A percentile compares a stretch with the other conserved stretches of the same genome.
Evolutionary conservation across 1,140 invertebrate species (phyloP).

Genomic region (Solenopsis fugax): DNA sequence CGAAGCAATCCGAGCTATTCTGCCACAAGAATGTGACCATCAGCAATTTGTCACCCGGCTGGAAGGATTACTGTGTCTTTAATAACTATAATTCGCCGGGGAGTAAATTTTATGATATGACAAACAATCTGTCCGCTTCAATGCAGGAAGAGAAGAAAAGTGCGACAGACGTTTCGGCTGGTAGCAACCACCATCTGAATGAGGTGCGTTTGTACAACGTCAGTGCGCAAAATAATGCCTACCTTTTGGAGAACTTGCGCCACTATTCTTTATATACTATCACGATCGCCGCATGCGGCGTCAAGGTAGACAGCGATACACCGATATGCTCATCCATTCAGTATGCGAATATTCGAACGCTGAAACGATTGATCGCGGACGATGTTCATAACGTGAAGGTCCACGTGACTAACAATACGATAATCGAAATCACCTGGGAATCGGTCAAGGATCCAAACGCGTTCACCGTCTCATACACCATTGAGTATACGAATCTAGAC

Average conservation of each 20-base stretch:
- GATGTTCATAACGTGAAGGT: constrained; percentile 78
- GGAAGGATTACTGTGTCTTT: constrained; percentile 76
- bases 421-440: constrained; percentile 87
- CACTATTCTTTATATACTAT: constrained; percentile 87
- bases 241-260: constrained; percentile 81
- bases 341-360: constrained; percentile 81
- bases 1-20: constrained; percentile 78
- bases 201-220: constrained; percentile 75
- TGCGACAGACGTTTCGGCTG: not conserved
- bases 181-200: not conserved
- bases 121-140: constrained; percentile 58
- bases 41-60: constrained; percentile 67
- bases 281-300: constrained; percentile 86
- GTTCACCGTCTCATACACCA: constrained; percentile 88
- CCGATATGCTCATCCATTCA: constrained; percentile 79
- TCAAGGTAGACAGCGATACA: constrained; percentile 68
- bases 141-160: constrained; percentile 13
- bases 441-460: constrained; percentile 89
- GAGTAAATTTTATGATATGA: constrained; percentile 52
- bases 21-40: constrained; percentile 77
- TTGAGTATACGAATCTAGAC: constrained; percentile 87
- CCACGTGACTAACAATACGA: constrained; percentile 74
- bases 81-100: constrained; percentile 68
- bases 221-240: constrained; percentile 73
- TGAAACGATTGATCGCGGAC: constrained; percentile 80